Evolutionary conservation across 2,113 vertebrate species (phyloP).

Genomic region (Odontesthes bonariensis): DNA sequence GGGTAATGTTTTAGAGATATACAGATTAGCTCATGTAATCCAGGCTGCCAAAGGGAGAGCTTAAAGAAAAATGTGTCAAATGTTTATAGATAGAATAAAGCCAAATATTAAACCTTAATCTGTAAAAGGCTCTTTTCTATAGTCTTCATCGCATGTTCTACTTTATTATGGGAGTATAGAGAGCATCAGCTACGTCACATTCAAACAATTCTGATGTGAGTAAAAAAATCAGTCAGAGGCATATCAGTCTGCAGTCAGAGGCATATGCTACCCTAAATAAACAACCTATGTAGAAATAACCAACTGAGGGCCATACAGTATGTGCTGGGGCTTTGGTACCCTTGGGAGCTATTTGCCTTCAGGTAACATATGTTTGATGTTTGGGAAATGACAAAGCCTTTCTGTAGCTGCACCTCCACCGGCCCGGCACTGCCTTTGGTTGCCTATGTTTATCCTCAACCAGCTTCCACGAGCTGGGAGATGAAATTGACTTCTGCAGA

Average conservation of each 20-base stretch:
- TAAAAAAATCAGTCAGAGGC: background rate
- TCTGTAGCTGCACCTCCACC: background rate
- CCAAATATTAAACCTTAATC: constrained; percentile 76
- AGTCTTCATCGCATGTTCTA: constrained; percentile 48
- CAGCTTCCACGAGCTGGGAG: background rate
- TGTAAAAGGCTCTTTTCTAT: constrained; percentile 35
- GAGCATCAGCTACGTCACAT: constrained; percentile 11
- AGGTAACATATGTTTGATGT: background rate
- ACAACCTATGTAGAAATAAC: constrained; percentile 12
- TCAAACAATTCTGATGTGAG: background rate
- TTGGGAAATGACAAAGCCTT: constrained; percentile 9
- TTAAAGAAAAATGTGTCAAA: constrained; percentile 77
- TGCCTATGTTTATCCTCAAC: background rate
- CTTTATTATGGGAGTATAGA: constrained; percentile 34
- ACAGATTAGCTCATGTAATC: constrained; percentile 84
- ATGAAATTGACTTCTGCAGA: constrained; percentile 15
- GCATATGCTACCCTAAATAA: background rate
- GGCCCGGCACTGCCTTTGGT: background rate
- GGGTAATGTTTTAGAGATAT: constrained; percentile 83
- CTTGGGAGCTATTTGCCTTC: constrained; percentile 16
- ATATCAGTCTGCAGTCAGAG: background rate
- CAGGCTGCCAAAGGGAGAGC: constrained; percentile 72
- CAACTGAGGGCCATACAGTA: background rate
- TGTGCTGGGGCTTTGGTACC: background rate
- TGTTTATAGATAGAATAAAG: constrained; percentile 77